A percentile compares a stretch with the other conserved stretches of the same genome.
These are phyloP conservation scores for Alexandromys fortis DNA, from an alignment of 2,113 vertebrate genomes.

Conservation along the genomic window DNA sequence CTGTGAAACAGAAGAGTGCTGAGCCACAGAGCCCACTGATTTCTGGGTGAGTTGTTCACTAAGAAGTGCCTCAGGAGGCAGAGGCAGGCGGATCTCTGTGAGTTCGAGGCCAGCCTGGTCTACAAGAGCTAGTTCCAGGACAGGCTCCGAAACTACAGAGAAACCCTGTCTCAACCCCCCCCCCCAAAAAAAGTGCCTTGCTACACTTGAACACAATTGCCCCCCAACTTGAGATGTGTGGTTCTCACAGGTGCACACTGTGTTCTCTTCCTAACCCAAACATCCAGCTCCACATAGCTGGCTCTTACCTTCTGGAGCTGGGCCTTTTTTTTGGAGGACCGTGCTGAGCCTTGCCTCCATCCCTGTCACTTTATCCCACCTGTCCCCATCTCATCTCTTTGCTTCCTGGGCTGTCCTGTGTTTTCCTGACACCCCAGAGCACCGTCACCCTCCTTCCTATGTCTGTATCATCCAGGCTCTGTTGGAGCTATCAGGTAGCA, in stretches of 20 bases:
- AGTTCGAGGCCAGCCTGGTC: too few species aligned
- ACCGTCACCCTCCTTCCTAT: background rate
- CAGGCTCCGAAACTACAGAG: too few species aligned
- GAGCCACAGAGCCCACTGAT: too few species aligned
- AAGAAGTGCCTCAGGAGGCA: too few species aligned
- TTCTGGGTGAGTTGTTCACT: too few species aligned
- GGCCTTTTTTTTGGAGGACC: background rate
- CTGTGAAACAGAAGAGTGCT: too few species aligned
- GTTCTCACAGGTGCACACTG: background rate
- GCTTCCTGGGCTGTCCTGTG: background rate
- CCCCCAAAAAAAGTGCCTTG: background rate
- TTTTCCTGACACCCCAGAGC: background rate
- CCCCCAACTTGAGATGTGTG: accelerated
- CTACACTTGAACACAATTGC: accelerated
- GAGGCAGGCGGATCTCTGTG: too few species aligned
- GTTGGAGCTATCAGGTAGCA: background rate
- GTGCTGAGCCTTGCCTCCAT: background rate
- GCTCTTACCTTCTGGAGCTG: background rate
- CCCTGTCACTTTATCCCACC: accelerated
- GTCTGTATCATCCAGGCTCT: background rate
- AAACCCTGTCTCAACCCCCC: too few species aligned
- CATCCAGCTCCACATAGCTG: background rate
- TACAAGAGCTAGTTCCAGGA: too few species aligned
- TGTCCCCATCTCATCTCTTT: too few species aligned
- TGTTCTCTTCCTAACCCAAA: background rate